Evolutionary conservation across 2,113 vertebrate species (phyloP), one percentile per base, ranked within the genome.

Genomic region (Mola mola): DNA sequence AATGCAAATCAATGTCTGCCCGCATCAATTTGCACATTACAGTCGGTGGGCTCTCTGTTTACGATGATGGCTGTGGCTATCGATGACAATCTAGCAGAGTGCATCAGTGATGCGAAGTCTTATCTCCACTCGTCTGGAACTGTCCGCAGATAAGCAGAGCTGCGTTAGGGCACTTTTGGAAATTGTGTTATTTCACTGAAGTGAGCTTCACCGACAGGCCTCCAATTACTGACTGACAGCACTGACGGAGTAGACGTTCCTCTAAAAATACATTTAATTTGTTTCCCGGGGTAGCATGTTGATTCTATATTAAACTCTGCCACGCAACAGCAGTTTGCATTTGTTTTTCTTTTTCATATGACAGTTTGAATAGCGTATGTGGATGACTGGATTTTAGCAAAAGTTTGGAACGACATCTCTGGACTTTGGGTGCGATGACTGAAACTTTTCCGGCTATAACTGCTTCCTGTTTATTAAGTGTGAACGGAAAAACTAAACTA

Each of bases 61-160:
- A 50, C 1, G 22, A 41, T 52, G 62, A 66, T 28, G 53, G 58
- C 49, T 4, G 2, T 5, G 12, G 43, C 61, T 19, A 31, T 56
- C 49, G 73, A 75, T 68, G 64, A 75, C 48, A 57, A 46, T 70
- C 51, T 38, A 17, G 44, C 48, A 41, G 49, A 62, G 48, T 1
- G 51, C 63, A 67, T 85, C 63, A 65, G 70, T 69, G 82, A 80
- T 72, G 69, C 53, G 74, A 26, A 46, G 17, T 66, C 20, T 21
- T 49, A 60, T 69, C 50, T 53, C 53, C 34, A 24, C 43, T 61
- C 7, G 20, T 61, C 46, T 61, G 38, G 50, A 65, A 37, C 58
- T 34, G 46, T 37, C 24, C 47, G 28, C 28, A 36, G 26, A 36
- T 60, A 62, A 72, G 52, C 58, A 37, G 28, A 58, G 29, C 28